phyloP scores from a whole-genome alignment of 2,113 vertebrate species.

The Crotalus horridus region DNA sequence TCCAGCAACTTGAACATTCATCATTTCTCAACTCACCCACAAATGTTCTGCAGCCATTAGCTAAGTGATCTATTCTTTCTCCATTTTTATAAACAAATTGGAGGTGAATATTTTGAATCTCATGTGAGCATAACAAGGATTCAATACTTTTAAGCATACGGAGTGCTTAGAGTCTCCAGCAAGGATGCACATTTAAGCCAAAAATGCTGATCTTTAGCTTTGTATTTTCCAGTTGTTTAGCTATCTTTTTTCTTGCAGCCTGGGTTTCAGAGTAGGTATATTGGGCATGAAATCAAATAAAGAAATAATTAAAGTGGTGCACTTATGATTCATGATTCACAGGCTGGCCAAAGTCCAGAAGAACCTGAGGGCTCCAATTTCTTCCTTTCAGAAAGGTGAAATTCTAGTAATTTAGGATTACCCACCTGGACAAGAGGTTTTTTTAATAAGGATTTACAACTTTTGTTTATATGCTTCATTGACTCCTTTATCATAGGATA shows the following conservation, averaged over 20 bases:
- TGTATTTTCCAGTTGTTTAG: background rate
- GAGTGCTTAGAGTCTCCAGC: background rate
- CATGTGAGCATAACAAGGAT: background rate
- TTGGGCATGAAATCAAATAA: background rate
- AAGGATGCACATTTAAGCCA: background rate
- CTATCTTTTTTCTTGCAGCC: background rate
- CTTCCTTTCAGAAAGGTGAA: conserved; percentile 35
- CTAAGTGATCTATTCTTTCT: background rate
- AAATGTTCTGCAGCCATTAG: background rate
- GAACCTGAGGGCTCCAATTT: background rate
- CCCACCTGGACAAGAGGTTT: background rate
- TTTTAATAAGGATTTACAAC: conserved; percentile 41
- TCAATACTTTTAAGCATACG: background rate
- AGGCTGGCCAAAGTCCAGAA: conserved; percentile 4
- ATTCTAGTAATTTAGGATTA: conserved; percentile 16
- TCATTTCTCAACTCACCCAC: background rate
- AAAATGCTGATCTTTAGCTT: background rate
- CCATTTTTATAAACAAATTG: background rate
- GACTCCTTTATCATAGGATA: conserved; percentile 30
- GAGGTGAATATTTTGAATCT: background rate
- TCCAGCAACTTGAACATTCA: background rate
- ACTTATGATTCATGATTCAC: background rate
- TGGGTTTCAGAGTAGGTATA: background rate
- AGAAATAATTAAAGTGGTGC: background rate
- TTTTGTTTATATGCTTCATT: conserved; percentile 19